Evolutionary conservation across 2,888 invertebrate genomes (phyloP).

Genomic region (Eupithecia centaureata): DNA sequence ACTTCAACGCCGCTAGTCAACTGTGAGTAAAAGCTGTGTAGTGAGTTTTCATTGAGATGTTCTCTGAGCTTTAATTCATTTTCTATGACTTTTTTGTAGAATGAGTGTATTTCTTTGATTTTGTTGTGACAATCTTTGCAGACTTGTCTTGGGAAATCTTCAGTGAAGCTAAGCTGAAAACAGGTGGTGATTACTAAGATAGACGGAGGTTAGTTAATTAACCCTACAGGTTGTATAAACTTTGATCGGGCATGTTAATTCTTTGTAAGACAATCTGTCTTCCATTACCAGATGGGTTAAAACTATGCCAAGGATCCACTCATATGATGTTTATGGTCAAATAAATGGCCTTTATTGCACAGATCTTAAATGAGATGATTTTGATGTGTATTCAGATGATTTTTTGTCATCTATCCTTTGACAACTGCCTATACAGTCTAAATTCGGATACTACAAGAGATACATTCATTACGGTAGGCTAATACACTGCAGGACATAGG

Average conservation of each 20-base stretch:
- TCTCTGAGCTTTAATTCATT: constrained; percentile 55
- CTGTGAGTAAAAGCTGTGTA: constrained; percentile 44
- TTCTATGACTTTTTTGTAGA: constrained; percentile 48
- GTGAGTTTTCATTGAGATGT: constrained; percentile 35
- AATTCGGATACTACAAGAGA: background rate
- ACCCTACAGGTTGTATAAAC: too few species aligned
- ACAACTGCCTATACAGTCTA: too few species aligned
- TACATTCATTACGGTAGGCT: too few species aligned
- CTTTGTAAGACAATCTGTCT: too few species aligned
- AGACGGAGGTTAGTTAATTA: background rate
- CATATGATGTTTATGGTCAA: background rate
- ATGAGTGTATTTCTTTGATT: constrained; percentile 53
- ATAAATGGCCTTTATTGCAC: too few species aligned
- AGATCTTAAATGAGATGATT: too few species aligned
- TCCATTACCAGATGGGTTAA: too few species aligned
- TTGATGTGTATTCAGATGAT: too few species aligned
- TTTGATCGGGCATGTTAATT: too few species aligned
- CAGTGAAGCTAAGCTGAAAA: constrained; percentile 55
- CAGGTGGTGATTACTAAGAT: background rate
- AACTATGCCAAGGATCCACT: background rate
- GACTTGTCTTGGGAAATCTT: constrained; percentile 54
- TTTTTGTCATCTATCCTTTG: too few species aligned
- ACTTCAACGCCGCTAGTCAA: constrained; percentile 30
- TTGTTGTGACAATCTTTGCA: constrained; percentile 55
- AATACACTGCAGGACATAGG: too few species aligned